Evolutionary conservation across 1,140 invertebrate genomes (phyloP).

Genomic region (Babylonia areolata): DNA sequence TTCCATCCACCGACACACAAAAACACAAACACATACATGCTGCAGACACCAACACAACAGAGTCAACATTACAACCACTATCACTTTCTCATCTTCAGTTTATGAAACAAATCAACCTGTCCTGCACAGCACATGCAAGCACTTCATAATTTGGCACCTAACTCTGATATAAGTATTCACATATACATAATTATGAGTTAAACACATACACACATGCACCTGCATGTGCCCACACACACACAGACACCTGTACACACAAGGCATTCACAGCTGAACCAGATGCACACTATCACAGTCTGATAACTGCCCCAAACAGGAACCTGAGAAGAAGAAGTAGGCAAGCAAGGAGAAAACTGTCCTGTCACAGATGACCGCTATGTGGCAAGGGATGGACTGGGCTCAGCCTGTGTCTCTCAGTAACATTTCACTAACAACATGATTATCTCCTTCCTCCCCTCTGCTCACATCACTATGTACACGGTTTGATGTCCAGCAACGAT

Average conservation of each 20-base stretch:
- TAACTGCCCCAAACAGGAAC: neutral
- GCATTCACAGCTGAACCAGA: neutral
- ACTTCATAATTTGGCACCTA: too few species aligned
- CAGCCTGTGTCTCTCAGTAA: too few species aligned
- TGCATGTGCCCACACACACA: neutral
- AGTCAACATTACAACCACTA: neutral
- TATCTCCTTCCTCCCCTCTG: too few species aligned
- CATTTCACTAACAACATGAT: too few species aligned
- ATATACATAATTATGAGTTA: too few species aligned
- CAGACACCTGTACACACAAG: neutral
- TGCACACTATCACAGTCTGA: constrained; percentile 14
- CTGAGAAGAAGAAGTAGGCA: neutral
- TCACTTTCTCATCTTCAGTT: neutral
- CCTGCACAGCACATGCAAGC: too few species aligned
- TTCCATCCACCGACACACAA: neutral
- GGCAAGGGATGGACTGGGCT: neutral
- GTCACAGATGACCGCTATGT: neutral
- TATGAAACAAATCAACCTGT: neutral
- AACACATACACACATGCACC: neutral
- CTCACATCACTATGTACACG: too few species aligned
- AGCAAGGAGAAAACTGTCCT: neutral
- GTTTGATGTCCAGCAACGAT: too few species aligned
- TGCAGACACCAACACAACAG: neutral
- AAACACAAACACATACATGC: neutral
- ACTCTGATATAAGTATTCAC: too few species aligned